phyloP scores from a whole-genome alignment of 2,888 invertebrate genomes.

The Stramonita haemastoma region DNA sequence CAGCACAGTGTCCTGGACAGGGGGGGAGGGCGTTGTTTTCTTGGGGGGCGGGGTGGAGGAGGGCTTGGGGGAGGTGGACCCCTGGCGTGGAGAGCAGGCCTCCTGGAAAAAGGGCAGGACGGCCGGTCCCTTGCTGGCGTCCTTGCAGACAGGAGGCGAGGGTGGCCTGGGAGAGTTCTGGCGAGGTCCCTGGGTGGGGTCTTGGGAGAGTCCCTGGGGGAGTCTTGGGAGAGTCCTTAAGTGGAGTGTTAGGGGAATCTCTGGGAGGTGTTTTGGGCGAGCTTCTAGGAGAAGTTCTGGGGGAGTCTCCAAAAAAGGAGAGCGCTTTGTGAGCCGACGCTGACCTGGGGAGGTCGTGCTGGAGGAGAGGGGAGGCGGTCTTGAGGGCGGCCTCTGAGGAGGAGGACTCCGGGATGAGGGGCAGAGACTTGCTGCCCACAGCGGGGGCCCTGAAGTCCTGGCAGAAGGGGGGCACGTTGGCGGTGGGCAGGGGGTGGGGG shows the following conservation, averaged over 20 bases:
- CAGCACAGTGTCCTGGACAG: not conserved
- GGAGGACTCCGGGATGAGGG: not conserved
- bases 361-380: no score
- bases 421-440: not conserved
- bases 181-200: not conserved
- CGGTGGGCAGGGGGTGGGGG: not conserved
- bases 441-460: not conserved
- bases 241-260: not conserved
- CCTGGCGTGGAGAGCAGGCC: not conserved
- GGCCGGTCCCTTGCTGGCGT: not conserved
- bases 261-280: not conserved
- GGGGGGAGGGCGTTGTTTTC: not conserved
- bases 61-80: not conserved
- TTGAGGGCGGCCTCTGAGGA: not conserved
- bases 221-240: no score
- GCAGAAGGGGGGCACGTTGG: slow-evolving; percentile 3
- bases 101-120: slow-evolving; percentile 1
- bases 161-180: not conserved
- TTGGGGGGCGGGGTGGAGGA: not conserved
- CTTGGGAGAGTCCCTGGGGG: no score
- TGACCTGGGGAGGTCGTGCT: no score
- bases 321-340: no score
- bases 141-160: not conserved
- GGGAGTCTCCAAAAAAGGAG: not conserved
- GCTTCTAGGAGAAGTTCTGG: not conserved